These are phyloP conservation scores for Eupeodes corollae DNA, from an alignment of 1,140 invertebrate species.

Conservation along the genomic window DNA sequence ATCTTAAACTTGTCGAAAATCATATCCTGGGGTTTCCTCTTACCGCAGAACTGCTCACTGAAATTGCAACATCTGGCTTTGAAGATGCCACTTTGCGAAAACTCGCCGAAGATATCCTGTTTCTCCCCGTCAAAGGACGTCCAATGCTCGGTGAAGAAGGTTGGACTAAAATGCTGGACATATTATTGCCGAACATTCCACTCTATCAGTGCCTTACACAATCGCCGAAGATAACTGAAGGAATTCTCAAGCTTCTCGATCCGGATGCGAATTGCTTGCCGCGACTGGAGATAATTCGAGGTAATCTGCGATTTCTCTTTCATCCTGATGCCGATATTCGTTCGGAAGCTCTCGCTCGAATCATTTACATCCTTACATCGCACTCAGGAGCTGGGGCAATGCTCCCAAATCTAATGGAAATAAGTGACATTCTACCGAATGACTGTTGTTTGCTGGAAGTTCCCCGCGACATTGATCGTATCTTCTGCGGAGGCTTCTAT, in stretches of 20 bases:
- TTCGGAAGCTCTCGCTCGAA: conserved; percentile 10
- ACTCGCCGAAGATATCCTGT: conserved; percentile 6
- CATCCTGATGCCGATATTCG: conserved; percentile 10
- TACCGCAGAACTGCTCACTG: conserved; percentile 12
- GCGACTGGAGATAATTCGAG: conserved; percentile 7
- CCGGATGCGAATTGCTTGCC: conserved; percentile 13
- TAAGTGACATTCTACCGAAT: conserved; percentile 7
- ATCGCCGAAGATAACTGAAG: conserved; percentile 1
- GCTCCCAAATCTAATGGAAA: conserved; percentile 4
- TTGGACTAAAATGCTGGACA: conserved; percentile 8
- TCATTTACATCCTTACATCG: conserved; percentile 9
- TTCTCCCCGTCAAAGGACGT: conserved; percentile 10
- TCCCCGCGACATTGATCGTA: conserved; percentile 8
- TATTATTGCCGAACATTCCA: conserved; percentile 17
- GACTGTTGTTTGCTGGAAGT: conserved; percentile 15
- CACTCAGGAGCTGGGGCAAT: conserved; percentile 7
- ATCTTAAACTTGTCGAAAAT: conserved; percentile 8
- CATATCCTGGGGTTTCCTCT: conserved; percentile 25
- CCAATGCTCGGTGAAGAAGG: conserved; percentile 2
- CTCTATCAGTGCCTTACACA: conserved; percentile 14
- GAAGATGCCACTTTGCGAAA: not conserved
- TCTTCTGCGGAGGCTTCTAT: conserved; percentile 11
- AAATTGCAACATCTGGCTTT: conserved; percentile 13
- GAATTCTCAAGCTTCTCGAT: conserved; percentile 14
- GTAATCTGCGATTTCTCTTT: conserved; percentile 22